These are phyloP conservation scores for Apodemus sylvaticus DNA, from an alignment of 2,113 vertebrate genomes.

Conservation along the genomic window DNA sequence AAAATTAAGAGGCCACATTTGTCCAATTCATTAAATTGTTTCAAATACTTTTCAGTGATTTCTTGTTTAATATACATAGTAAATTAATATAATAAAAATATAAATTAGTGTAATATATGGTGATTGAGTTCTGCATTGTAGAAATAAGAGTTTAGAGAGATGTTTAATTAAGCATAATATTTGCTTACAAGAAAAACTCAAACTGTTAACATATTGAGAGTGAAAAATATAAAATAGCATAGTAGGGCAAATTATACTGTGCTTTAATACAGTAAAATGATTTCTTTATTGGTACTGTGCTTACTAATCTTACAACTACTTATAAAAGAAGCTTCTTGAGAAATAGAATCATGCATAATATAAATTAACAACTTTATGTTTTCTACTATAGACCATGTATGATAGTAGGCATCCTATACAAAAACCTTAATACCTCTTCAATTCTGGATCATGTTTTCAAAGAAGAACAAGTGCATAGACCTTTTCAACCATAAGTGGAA, in stretches of 20 bases:
- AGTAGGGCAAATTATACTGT: not conserved
- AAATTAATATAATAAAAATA: slow-evolving; percentile 20
- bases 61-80: slow-evolving; percentile 32
- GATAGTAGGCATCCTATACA: not conserved
- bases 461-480: not conserved
- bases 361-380: not conserved
- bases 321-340: not conserved
- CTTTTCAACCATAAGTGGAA: not conserved
- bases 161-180: not conserved
- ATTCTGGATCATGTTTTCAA: not conserved
- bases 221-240: not conserved
- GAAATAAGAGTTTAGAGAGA: not conserved
- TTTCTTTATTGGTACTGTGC: not conserved
- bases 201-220: not conserved
- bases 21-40: slow-evolving; percentile 25
- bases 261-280: not conserved
- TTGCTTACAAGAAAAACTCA: not conserved
- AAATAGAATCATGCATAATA: not conserved
- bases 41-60: slow-evolving; percentile 38
- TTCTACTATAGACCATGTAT: not conserved
- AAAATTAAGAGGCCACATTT: not conserved
- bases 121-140: not conserved
- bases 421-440: not conserved
- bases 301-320: not conserved
- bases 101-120: not conserved